Conservation (phyloP, 2,797 vertebrate species). For the Anabacerthia variegaticeps region DNA sequence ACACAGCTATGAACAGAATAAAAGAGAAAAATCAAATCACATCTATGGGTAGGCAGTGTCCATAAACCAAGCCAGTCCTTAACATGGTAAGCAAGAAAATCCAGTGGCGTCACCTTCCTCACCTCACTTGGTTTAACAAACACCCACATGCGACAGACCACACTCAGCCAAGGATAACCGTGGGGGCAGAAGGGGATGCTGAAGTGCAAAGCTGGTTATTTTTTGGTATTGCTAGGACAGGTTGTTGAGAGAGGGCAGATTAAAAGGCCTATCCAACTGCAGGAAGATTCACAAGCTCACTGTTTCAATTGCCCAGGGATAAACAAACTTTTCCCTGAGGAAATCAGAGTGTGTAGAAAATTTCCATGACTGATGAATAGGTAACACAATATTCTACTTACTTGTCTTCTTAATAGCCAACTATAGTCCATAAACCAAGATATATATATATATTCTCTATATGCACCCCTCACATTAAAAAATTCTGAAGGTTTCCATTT, state of each 20-base stretch:
- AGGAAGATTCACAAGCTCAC: neutral
- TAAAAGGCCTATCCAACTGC: neutral
- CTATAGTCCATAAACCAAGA: neutral
- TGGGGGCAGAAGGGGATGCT: neutral
- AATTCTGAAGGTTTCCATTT: neutral
- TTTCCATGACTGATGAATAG: neutral
- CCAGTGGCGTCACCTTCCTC: neutral
- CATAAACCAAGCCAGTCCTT: neutral
- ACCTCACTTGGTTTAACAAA: neutral
- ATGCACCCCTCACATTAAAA: neutral
- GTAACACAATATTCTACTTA: neutral
- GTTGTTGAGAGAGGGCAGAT: neutral
- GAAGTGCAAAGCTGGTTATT: neutral
- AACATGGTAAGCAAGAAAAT: neutral
- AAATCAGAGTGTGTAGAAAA: neutral
- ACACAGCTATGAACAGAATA: constrained; percentile 7
- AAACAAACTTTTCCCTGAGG: neutral
- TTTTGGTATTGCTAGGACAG: neutral
- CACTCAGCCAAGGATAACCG: neutral
- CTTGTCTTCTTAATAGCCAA: neutral
- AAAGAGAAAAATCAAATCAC: neutral
- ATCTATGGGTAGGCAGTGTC: neutral
- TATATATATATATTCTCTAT: neutral
- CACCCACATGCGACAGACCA: neutral
- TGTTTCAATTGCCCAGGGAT: neutral